Base-by-base conservation (phyloP, 2,888 invertebrate genomes). In the Andricus quercusramuli region DNA sequence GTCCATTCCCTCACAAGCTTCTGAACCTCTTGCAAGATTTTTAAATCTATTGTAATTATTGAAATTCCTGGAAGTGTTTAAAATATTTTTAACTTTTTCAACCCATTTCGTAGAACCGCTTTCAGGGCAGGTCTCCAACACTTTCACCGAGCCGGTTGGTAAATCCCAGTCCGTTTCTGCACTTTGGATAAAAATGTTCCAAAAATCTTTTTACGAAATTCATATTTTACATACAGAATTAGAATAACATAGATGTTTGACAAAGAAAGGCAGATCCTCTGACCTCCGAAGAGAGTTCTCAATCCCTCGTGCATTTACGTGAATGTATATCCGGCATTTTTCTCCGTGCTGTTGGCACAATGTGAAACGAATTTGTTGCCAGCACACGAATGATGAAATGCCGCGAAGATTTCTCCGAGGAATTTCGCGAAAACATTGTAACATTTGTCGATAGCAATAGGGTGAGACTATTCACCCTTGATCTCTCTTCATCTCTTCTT, bases 351-450 rank as follows among this genome's bases (percentile, higher is more conserved):
- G 84, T 82, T 85, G 85, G 82, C 82, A 78, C 77, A 84, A 83
- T 82, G 82, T 80, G 78, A 77, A 29, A 64, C 41, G 64, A 77
- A 64, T 92, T 90, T 88, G 86, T 88, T 85, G 86, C 85, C 82
- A 84, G 83, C 80, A 80, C 65, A 84, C 79, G 82, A 88, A 88
- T 90, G 92, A 91, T 92, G 90, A 90, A 91, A 89, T 85, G 89
- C 89, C 85, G 82, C 82, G 90, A 90, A 92, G 92, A 92, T 92
- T 92, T 92, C 92, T 92, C 92, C 87, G 87, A 91, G 92, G 92
- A 90, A 90, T 92, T 91, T 85, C 78, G 81, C 80, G 74, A 80
- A 80, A 83, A 83, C 81, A 83, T 84, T 83, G 87, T 84, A 80
- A 81, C 84, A 82, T 83, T 86, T 85, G 82, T 85, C 87, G 86